Evolutionary conservation across 2,888 invertebrate genomes (phyloP).

Genomic region (Microdon myrmicae): DNA sequence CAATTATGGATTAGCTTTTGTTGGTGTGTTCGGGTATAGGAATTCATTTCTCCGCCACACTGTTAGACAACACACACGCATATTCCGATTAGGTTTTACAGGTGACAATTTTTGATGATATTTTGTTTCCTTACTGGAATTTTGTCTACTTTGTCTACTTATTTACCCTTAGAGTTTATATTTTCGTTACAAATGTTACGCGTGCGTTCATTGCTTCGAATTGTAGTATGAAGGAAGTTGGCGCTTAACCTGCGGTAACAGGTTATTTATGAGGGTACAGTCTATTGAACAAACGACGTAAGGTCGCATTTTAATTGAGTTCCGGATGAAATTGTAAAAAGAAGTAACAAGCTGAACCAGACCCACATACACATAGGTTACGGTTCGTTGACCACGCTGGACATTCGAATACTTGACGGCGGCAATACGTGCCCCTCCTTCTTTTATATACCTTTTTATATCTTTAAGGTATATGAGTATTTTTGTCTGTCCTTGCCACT

Average conservation of each 20-base stretch:
- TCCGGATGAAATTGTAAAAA: conserved; percentile 1
- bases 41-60: too few relatives aligned
- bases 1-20: conserved; percentile 37
- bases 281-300: too few relatives aligned
- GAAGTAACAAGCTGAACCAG: neutral
- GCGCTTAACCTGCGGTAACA: neutral
- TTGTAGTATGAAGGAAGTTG: neutral
- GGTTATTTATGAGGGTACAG: neutral
- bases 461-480: neutral
- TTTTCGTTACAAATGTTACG: conserved; percentile 9
- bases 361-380: neutral
- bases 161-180: neutral
- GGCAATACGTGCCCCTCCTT: too few relatives aligned
- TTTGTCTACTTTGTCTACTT: conserved; percentile 11
- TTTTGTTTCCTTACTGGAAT: conserved; percentile 32
- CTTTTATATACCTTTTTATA: conserved; percentile 20
- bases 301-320: too few relatives aligned
- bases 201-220: conserved; percentile 12
- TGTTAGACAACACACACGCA: conserved; percentile 10
- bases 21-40: conserved; percentile 16
- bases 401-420: too few relatives aligned
- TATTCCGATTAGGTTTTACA: conserved; percentile 16
- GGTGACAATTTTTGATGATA: conserved; percentile 41
- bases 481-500: conserved; percentile 17
- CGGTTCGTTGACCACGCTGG: conserved; percentile 25